Conservation (phyloP, 2,888 invertebrate genomes). For the Eupithecia subumbrata region DNA sequence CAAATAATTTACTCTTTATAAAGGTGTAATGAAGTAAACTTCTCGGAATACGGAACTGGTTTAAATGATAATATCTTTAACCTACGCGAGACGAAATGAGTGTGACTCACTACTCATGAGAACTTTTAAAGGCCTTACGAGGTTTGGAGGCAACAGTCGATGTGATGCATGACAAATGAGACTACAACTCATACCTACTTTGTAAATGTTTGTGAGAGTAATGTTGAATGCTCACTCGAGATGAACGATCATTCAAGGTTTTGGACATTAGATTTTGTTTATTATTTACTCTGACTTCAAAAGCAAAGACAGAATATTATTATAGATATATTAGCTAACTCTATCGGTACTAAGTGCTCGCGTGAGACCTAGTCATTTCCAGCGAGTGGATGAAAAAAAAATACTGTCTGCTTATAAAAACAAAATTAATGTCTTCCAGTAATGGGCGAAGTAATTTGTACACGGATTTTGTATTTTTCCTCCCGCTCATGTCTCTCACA, state of each 20-base stretch:
- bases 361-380: no score
- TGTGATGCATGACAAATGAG: not conserved
- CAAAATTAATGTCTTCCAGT: no score
- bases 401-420: no score
- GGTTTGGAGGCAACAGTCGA: not conserved
- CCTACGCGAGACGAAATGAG: conserved; percentile 51
- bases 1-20: conserved; percentile 52
- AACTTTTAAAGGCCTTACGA: conserved; percentile 35
- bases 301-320: no score
- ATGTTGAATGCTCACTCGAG: not conserved
- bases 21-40: conserved; percentile 48
- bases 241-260: not conserved
- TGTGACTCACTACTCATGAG: conserved; percentile 54
- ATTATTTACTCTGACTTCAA: not conserved
- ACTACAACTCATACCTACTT: not conserved
- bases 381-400: no score
- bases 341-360: no score
- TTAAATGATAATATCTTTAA: conserved; percentile 54
- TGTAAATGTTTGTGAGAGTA: not conserved
- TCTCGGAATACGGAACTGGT: conserved; percentile 55
- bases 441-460: no score
- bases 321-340: no score
- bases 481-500: no score
- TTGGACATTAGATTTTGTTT: not conserved
- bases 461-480: no score